phyloP scores from a whole-genome alignment of 2,113 vertebrate genomes.

The Poicephalus gulielmi region DNA sequence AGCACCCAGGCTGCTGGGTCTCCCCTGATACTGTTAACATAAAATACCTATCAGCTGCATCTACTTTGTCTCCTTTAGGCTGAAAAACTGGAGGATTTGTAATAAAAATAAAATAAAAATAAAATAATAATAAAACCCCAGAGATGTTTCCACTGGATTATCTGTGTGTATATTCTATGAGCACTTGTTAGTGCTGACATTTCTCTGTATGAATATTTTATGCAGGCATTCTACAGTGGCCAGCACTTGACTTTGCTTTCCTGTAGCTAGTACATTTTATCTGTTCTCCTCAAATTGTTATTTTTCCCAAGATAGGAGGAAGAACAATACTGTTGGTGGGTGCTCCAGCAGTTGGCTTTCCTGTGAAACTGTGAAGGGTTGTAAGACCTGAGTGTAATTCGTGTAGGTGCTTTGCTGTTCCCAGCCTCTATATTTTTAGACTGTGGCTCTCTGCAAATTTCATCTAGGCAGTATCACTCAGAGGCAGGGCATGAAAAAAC shows the following conservation, averaged over 20 bases:
- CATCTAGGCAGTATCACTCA: not conserved
- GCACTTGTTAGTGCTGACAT: not conserved
- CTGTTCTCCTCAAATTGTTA: not conserved
- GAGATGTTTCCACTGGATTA: not conserved
- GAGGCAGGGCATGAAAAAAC: not conserved
- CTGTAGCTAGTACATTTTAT: not conserved
- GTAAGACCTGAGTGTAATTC: not conserved
- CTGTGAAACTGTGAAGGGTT: not conserved
- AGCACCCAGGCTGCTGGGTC: not conserved
- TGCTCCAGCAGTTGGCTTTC: not conserved
- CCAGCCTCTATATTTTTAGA: slow-evolving; percentile 25
- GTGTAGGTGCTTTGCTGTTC: slow-evolving; percentile 22
- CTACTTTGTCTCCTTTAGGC: not conserved
- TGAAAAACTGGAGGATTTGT: not conserved
- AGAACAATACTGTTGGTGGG: not conserved
- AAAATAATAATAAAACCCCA: not conserved
- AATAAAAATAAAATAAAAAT: not conserved
- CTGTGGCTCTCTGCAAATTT: not conserved
- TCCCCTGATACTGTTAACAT: not conserved
- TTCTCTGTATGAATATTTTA: not conserved
- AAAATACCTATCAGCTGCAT: not conserved
- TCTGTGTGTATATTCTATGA: not conserved
- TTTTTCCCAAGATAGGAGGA: not conserved
- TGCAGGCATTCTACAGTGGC: not conserved
- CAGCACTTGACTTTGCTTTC: not conserved